These are phyloP conservation scores for Euzophera pinguis DNA, from an alignment of 2,888 invertebrate species.

Conservation along the genomic window DNA sequence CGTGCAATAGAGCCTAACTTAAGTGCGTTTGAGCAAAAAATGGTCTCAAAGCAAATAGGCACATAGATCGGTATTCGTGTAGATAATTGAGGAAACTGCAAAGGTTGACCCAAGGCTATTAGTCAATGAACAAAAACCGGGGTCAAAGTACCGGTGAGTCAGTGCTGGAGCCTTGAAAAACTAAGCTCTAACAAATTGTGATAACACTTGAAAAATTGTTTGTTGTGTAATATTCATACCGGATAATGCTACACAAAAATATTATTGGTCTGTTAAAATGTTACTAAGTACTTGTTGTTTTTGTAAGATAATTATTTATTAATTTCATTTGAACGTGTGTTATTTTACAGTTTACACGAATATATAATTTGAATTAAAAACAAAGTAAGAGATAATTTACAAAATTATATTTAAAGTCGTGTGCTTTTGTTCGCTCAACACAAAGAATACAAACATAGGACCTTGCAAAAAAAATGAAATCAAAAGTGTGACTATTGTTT, in stretches of 20 bases:
- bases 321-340: too few relatives aligned
- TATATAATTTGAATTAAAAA: too few relatives aligned
- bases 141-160: conserved; percentile 16
- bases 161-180: neutral
- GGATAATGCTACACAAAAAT: neutral
- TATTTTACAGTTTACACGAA: too few relatives aligned
- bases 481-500: too few relatives aligned
- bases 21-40: neutral
- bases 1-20: neutral
- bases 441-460: too few relatives aligned
- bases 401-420: too few relatives aligned
- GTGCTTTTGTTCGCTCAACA: too few relatives aligned
- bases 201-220: conserved; percentile 3
- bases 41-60: conserved; percentile 1
- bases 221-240: neutral
- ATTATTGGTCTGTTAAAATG: too few relatives aligned
- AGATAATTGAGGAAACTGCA: conserved; percentile 23
- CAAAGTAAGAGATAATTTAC: too few relatives aligned
- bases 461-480: too few relatives aligned
- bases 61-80: conserved; percentile 7
- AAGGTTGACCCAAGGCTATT: conserved; percentile 20
- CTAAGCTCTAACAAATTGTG: conserved; percentile 3
- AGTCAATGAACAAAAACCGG: conserved; percentile 18
- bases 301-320: too few relatives aligned
- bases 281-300: too few relatives aligned